Evolutionary conservation across 2,113 vertebrate genomes (phyloP), one percentile per base, ranked within the genome.

Genomic region (Lophura nycthemera): DNA sequence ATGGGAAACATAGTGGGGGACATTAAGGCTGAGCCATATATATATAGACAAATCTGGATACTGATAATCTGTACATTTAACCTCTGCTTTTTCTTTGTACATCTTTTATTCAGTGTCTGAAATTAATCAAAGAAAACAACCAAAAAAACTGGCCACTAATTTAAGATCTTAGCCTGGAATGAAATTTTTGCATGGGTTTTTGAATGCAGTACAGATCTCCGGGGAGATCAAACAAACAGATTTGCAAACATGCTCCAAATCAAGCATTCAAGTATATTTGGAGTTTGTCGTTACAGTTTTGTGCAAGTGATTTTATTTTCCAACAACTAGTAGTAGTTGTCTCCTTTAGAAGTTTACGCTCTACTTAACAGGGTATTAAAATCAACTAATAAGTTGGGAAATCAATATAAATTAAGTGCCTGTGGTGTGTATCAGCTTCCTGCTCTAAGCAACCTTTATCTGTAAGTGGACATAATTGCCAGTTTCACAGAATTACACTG

Each of bases 21-120:
- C 92, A 93, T 97, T 98, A 98, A 97, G 97, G 97, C 97, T 91
- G 96, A 97, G 97, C 95, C 95, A 97, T 95, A 96, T 95, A 96
- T 95, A 97, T 96, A 98, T 93, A 97, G 94, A 97, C 96, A 95
- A 96, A 96, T 96, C 89, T 91, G 75, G 86, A 97, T 94, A 97
- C 86, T 92, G 75, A 95, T 94, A 96, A 96, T 96, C 97, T 98
- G 97, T 97, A 98, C 97, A 97, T 96, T 97, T 93, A 93, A 95
- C 92, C 92, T 96, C 93, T 94, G 92, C 86, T 96, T 93, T 92
- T 96, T 92, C 67, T 95, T 96, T 97, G 96, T 95, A 97, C 77
- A 94, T 85, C 76, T 86, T 93, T 96, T 92, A 94, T 92, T 95
- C 89, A 96, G 88, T 97, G 97, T 94, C 96, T 97, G 94, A 88